Conservation (phyloP, 2,797 vertebrate species). For the Garrulus glandarius region DNA sequence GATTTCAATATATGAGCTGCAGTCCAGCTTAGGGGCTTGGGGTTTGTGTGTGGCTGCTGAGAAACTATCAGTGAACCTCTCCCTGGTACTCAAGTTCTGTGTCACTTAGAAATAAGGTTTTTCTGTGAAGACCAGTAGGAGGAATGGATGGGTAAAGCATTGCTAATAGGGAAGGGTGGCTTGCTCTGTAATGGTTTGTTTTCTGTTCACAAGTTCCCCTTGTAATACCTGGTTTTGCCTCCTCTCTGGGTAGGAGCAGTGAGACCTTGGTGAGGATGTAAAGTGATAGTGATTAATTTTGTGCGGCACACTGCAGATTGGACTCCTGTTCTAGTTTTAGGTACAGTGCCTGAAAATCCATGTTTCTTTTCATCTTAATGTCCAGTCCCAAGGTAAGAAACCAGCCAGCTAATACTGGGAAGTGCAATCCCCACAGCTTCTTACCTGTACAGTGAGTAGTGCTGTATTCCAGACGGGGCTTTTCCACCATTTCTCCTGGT, state of each 20-base stretch:
- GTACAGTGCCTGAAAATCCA: neutral
- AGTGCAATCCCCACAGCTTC: neutral
- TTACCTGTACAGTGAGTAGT: neutral
- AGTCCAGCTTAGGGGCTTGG: neutral
- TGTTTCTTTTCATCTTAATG: neutral
- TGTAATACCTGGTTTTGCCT: neutral
- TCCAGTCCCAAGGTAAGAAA: neutral
- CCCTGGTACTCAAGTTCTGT: neutral
- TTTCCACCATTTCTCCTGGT: neutral
- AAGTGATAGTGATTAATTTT: neutral
- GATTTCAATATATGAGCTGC: neutral
- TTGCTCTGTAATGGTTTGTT: neutral
- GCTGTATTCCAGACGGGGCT: neutral
- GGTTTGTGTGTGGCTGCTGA: neutral
- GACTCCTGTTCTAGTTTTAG: neutral
- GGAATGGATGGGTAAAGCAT: neutral
- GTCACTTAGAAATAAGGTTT: neutral
- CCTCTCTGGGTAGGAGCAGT: neutral
- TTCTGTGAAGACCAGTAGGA: neutral
- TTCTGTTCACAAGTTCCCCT: neutral
- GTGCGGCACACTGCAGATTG: neutral
- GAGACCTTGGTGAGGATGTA: neutral
- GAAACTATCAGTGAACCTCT: neutral
- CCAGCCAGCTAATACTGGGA: neutral
- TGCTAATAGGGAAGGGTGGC: neutral